A percentile compares a stretch with the other conserved stretches of the same genome.
phyloP scores from a whole-genome alignment of 64 coral and sea anemone genomes.

The Platygyra sinensis region DNA sequence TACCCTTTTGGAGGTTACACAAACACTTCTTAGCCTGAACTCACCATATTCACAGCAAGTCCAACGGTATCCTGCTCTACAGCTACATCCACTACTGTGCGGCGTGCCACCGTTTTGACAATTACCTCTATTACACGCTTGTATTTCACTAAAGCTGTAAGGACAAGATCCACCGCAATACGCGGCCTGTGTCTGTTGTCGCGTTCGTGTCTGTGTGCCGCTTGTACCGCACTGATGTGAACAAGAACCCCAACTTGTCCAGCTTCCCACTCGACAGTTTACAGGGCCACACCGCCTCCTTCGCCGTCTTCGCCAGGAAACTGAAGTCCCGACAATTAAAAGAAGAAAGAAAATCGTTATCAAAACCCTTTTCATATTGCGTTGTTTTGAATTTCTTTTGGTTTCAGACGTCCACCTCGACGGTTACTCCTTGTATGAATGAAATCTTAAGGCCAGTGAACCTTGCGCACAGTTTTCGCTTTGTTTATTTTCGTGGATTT shows the following conservation, averaged over 20 bases:
- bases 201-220: slow-evolving; percentile 45
- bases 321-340: not conserved
- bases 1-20: not conserved
- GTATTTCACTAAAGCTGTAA: not conserved
- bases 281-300: not conserved
- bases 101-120: slow-evolving; percentile 76
- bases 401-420: not conserved
- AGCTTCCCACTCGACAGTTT: slow-evolving; percentile 57
- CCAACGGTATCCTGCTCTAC: slow-evolving; percentile 52
- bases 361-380: not conserved
- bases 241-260: slow-evolving; percentile 66
- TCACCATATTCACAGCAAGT: slow-evolving; percentile 67
- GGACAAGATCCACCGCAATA: slow-evolving; percentile 54
- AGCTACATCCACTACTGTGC: slow-evolving; percentile 39
- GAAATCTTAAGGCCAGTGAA: not conserved
- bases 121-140: slow-evolving; percentile 51
- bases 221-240: slow-evolving; percentile 63
- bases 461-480: not conserved
- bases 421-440: too few species aligned
- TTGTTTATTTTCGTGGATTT: too few species aligned
- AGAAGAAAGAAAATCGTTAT: not conserved
- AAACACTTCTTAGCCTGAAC: not conserved
- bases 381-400: not conserved
- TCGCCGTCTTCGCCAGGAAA: slow-evolving; percentile 44
- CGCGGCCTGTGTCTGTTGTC: not conserved